phyloP scores from a whole-genome alignment of 2,888 invertebrate species.

The Ornithoptera priamus region DNA sequence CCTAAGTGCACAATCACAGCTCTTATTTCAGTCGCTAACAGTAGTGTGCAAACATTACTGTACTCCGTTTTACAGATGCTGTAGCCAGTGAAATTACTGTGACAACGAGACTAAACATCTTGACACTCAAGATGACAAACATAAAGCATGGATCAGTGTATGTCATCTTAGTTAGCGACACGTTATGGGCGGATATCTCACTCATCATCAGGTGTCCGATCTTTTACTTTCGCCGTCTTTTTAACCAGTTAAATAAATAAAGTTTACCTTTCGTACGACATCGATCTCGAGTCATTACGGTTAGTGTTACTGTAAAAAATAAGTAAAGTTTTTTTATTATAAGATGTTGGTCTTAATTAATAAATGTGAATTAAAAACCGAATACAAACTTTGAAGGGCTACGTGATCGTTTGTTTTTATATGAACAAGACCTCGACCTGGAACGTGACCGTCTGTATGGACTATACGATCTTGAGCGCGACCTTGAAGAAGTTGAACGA shows the following conservation, averaged over 20 bases:
- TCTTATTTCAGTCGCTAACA: too few relatives aligned
- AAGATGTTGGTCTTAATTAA: neutral
- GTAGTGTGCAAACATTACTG: too few relatives aligned
- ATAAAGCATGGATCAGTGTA: too few relatives aligned
- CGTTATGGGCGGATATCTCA: too few relatives aligned
- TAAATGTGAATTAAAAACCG: neutral
- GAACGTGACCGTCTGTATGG: constrained; percentile 54
- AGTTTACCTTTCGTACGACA: constrained; percentile 72
- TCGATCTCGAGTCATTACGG: constrained; percentile 69
- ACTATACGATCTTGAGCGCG: constrained; percentile 56
- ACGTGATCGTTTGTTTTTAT: constrained; percentile 54
- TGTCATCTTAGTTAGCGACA: too few relatives aligned
- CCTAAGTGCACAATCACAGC: too few relatives aligned
- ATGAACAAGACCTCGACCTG: constrained; percentile 48
- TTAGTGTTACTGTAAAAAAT: constrained; percentile 49
- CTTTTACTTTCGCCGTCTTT: too few relatives aligned
- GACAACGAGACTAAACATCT: too few relatives aligned
- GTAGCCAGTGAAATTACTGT: too few relatives aligned
- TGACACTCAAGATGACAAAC: too few relatives aligned
- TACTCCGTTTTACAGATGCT: too few relatives aligned
- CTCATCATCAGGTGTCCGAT: too few relatives aligned
- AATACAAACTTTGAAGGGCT: constrained; percentile 68
- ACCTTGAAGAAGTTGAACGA: constrained; percentile 43
- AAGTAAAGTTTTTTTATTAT: constrained; percentile 22
- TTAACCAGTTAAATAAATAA: neutral